Evolutionary conservation across 2,797 vertebrate species (phyloP), one percentile per base, ranked within the genome.

Genomic region (Percopsis omiscomaycus): DNA sequence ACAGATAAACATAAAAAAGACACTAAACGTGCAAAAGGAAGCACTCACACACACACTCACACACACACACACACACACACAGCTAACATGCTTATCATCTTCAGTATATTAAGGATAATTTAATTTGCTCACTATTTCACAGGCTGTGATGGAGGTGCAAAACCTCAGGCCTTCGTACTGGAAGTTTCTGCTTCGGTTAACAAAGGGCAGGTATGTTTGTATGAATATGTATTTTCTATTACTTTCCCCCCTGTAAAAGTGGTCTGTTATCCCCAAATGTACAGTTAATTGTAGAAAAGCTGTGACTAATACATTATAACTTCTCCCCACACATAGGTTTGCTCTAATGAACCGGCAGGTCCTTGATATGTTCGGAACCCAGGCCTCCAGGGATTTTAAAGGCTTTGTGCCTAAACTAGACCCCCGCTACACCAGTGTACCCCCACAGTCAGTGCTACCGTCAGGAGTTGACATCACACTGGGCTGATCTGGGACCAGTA

Each of bases 111-210:
- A 50, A 66, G 2, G 3, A 30, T 12, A 1, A 63, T 46, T 66
- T 52, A 11, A 50, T 0, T 66, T 32, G 52, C 48, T 56, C 28
- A 1, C 37, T 48, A 4, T 54, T 64, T 22, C 56, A 30, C 86
- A 99, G 98, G 96, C 97, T 58, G 96, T 99, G 80, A 95, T 99
- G 97, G 98, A 99, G 89, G 93, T 97, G 77, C 97, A 99, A 78
- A 98, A 94, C 82, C 89, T 99, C 81, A 89, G 97, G 71, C 98
- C 97, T n/a, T 92, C 97, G 0, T 99, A 99, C 89, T 99, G 98
- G 98, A 99, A 98, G 79, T 99, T 99, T 85, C 93, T 99, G 54
- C 79, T 96, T 76, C 93, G 96, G 37, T 89, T 99, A 75, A 99
- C 98, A 0, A 92, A 96, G 89, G 98, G 97, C 92, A 96, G 93